Percentiles rank a stretch among this genome's conserved stretches.
Evolutionary conservation across 1,140 invertebrate genomes (phyloP).

Genomic region (Zaprionus taronus): DNA sequence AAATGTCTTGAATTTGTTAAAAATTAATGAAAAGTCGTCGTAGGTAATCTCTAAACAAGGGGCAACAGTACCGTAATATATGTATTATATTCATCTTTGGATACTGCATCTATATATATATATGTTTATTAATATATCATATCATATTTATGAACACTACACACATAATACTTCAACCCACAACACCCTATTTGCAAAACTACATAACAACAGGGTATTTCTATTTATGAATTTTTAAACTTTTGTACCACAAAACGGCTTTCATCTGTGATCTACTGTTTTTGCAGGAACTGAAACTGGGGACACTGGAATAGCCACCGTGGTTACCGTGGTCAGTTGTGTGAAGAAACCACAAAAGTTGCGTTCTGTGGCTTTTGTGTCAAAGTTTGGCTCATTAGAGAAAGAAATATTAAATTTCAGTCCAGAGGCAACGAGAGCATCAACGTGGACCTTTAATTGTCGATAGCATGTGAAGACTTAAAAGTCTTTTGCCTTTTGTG

Average conservation of each 20-base stretch:
- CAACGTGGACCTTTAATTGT: slow-evolving; percentile 66
- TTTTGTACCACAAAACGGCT: not conserved
- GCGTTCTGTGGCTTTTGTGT: slow-evolving; percentile 25
- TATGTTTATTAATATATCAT: too few species aligned
- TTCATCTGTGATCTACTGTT: not conserved
- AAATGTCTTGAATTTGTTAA: too few species aligned
- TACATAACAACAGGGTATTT: not conserved
- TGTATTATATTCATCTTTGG: too few species aligned
- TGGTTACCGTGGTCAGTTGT: slow-evolving; percentile 53
- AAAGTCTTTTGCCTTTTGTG: slow-evolving; percentile 75
- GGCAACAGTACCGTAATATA: too few species aligned
- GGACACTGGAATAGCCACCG: not conserved
- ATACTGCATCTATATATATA: too few species aligned
- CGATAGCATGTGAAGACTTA: slow-evolving; percentile 74
- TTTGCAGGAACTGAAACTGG: not conserved
- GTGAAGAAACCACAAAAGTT: slow-evolving; percentile 62
- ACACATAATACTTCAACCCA: too few species aligned
- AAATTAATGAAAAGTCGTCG: too few species aligned
- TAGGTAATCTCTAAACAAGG: too few species aligned
- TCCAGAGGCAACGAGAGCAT: slow-evolving; percentile 18
- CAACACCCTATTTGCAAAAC: not conserved
- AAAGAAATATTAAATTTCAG: slow-evolving; percentile 76
- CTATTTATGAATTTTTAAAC: slow-evolving; percentile 6
- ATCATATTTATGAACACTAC: too few species aligned
- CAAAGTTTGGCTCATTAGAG: slow-evolving; percentile 63